Percentiles rank a stretch among this genome's conserved stretches.
phyloP scores from a whole-genome alignment of 2,113 vertebrate species.

The Triplophysa dalaica region DNA sequence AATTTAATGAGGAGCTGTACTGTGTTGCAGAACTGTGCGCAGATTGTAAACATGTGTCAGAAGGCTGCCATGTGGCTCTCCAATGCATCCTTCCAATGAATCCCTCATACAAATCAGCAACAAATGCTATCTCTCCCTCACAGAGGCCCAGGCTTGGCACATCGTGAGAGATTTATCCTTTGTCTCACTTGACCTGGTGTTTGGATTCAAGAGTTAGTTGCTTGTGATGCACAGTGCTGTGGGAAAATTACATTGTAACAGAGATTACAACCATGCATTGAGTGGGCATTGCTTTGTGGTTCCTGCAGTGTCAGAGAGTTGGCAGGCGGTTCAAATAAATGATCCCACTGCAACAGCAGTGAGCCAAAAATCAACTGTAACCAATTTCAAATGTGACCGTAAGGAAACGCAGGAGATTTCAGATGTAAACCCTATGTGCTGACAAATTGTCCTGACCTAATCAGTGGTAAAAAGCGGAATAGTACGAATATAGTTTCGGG shows the following conservation, averaged over 20 bases:
- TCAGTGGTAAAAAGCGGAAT: conserved; percentile 45
- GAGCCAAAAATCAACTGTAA: conserved; percentile 24
- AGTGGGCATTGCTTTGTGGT: conserved; percentile 12
- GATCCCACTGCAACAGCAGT: conserved; percentile 3
- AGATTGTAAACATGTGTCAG: conserved; percentile 75
- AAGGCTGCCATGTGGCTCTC: conserved; percentile 56
- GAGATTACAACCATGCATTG: conserved; percentile 21
- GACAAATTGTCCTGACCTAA: conserved; percentile 44
- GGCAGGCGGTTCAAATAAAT: conserved; percentile 32
- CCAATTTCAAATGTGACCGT: conserved; percentile 18
- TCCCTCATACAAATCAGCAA: conserved; percentile 61
- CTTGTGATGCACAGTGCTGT: conserved; percentile 33
- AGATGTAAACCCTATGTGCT: conserved; percentile 37
- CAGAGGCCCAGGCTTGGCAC: conserved; percentile 8
- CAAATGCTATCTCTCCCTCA: conserved; percentile 52
- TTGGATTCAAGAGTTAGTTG: conserved; percentile 36
- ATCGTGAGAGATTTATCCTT: neutral
- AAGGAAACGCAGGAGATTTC: conserved; percentile 23
- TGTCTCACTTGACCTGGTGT: conserved; percentile 29
- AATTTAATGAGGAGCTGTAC: conserved; percentile 73
- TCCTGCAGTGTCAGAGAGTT: conserved; percentile 24
- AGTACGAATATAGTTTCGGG: conserved; percentile 48
- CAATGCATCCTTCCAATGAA: conserved; percentile 37
- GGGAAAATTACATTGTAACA: conserved; percentile 33
- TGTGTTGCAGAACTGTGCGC: conserved; percentile 67